A percentile compares a stretch with the other conserved stretches of the same genome.
Evolutionary conservation across 2,797 vertebrate species (phyloP).

Genomic region (Acestrorhynchus altus): DNA sequence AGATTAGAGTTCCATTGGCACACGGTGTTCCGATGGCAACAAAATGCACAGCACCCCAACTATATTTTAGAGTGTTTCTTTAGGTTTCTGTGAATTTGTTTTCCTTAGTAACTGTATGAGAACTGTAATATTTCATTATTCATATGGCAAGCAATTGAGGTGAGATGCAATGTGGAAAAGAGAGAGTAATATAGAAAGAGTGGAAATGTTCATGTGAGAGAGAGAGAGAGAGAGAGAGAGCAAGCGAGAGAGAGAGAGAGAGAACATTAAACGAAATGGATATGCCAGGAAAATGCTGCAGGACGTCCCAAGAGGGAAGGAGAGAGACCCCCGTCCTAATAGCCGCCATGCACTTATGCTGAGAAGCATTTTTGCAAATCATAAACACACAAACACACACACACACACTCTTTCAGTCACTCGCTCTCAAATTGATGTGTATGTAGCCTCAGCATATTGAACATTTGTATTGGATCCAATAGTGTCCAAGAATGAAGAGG

Average conservation of each 20-base stretch:
- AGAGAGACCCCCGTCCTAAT: conserved; percentile 49
- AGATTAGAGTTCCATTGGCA: too few relatives aligned
- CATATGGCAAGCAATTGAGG: too few relatives aligned
- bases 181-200: background rate
- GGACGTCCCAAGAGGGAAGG: conserved; percentile 44
- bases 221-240: conserved; percentile 11
- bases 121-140: too few relatives aligned
- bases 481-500: too few relatives aligned
- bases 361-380: conserved; percentile 42
- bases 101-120: too few relatives aligned
- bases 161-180: background rate
- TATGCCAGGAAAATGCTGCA: conserved; percentile 52
- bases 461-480: background rate
- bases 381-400: conserved; percentile 29
- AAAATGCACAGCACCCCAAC: too few relatives aligned
- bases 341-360: conserved; percentile 55
- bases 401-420: conserved; percentile 32
- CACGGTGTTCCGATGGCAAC: too few relatives aligned
- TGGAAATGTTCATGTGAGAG: conserved; percentile 28
- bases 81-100: too few relatives aligned
- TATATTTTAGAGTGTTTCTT: too few relatives aligned
- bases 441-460: conserved; percentile 2
- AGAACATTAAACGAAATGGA: conserved; percentile 45
- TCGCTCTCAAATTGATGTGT: conserved; percentile 21
- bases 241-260: conserved; percentile 13